Base-by-base conservation (phyloP, 2,888 invertebrate species). In the Gastrophysa polygoni region DNA sequence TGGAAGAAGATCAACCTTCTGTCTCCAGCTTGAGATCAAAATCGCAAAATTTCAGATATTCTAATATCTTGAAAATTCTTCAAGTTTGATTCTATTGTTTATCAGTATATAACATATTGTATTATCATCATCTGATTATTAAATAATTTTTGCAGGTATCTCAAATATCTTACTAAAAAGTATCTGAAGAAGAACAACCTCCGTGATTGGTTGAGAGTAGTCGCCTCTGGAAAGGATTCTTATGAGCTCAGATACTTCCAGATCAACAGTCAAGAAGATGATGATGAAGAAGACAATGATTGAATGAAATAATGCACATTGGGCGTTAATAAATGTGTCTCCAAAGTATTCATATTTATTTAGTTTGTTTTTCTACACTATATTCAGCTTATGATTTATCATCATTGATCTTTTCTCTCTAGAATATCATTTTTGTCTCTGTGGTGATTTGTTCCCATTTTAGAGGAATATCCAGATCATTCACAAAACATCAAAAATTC, bases 231-330 rank as follows among this genome's bases (percentile, higher is more conserved):
- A 63, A 97, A 97, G 81, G 98, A 98, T 77, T 91, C 94, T 0
- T 99, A 99, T 73, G 99, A 99, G 85, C 89, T 99, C 59, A 89
- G 98, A 72, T 99, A 99, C 91, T 99, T 99, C 98, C 98, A 99
- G 90, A 92, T 92, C 82, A 89, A 89, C 73, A 89, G 87, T 86
- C 88, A 89, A 75, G 89, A 89, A 74, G 88, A 88, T 72, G 88
- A 88, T 66, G 88, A 88, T 64, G 95, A 95, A 80, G 95, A 95
- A 77, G 94, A 93, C 80, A 93, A 92, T 73, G 94, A 95, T 82
- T 91, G 88, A 88, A 76, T 77, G 55, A 20, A 54, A 18, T 46
- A 44, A 5, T 52, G 10, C 24, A 24, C 4, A 24, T 24, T 51
- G n/a, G 20, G 14, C 24, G 24, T 44, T 44, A 56, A 18, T 16